phyloP scores from a whole-genome alignment of 1,140 invertebrate species.

The Diachasmimorpha longicaudata region DNA sequence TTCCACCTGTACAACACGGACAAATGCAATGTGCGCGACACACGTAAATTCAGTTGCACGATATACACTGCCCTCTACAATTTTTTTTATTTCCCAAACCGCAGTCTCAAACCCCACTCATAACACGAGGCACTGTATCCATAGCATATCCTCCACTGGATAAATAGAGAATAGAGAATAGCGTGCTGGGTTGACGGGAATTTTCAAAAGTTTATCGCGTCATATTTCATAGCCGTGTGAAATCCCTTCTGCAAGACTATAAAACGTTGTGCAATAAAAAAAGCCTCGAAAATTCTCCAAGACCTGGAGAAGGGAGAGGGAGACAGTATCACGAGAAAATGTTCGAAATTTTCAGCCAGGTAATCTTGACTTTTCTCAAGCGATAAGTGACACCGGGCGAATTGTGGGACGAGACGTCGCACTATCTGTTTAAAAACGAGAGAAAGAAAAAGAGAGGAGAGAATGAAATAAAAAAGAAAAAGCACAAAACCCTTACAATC shows the following conservation, averaged over 20 bases:
- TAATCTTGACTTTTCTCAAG: constrained; percentile 2
- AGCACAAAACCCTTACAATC: background rate
- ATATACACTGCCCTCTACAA: background rate
- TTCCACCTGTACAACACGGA: constrained; percentile 15
- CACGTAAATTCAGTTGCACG: constrained; percentile 20
- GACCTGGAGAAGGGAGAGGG: background rate
- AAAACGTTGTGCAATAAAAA: background rate
- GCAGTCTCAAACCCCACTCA: background rate
- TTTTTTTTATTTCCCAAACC: background rate
- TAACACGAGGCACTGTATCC: background rate
- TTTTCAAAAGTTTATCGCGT: constrained; percentile 24
- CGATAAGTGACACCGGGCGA: background rate
- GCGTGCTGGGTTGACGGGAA: constrained; percentile 15
- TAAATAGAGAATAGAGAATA: constrained; percentile 6
- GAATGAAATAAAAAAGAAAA: background rate
- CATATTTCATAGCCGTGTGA: constrained; percentile 18
- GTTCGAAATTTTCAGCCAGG: background rate
- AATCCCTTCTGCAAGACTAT: background rate
- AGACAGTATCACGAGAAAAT: background rate
- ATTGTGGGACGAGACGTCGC: background rate
- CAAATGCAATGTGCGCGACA: background rate
- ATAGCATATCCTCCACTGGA: background rate
- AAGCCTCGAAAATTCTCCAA: background rate
- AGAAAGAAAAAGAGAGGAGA: constrained; percentile 4
- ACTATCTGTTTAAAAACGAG: constrained; percentile 11